Evolutionary conservation across 92 coral and sea anemone species (phyloP), one percentile per base, ranked within the genome.

Genomic region (Diadumene lineata): DNA sequence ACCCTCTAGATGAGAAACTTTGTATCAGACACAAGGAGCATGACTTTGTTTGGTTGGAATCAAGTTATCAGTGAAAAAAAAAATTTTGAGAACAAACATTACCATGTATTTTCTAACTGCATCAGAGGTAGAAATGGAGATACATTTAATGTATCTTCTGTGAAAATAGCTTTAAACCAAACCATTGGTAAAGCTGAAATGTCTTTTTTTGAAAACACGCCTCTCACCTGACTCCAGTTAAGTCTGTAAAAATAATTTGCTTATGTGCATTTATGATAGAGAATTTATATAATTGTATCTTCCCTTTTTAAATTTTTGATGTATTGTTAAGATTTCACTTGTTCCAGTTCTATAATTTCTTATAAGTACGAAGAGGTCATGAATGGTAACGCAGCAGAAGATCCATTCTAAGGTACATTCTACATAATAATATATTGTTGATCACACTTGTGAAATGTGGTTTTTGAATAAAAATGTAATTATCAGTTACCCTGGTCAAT

Each of bases 11-110:
- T 10, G 79, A n/a, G n/a, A n/a, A n/a, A n/a, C n/a, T n/a, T n/a
- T n/a, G n/a, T n/a, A n/a, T n/a, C n/a, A n/a, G n/a, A 28, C 90
- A 74, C 82, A 85, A 85, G 51, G 85, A 81, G 56, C 90, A 85
- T 58, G n/a, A n/a, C 78, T 79, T 32, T 80, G 31, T 64, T 72
- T 81, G 51, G 9, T 17, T 44, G 51, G 51, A 44, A 44, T 44
- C 51, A 44, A 44, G 51, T 44, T 44, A 9, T 17, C 9, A 44
- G 51, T 44, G 51, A 44, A 44, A 9, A 44, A 44, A 44, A 9
- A 44, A 9, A 17, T n/a, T 44, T 44, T 44, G 51, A 44, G 51
- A 44, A n/a, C n/a, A n/a, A n/a, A 44, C 51, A 44, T 44, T 44
- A 44, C 51, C 51, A 44, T 44, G 51, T 44, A 44, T 44, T 44